These are phyloP conservation scores for Hirtodrosophila alboralis DNA, from an alignment of 2,888 invertebrate genomes.

Conservation along the genomic window DNA sequence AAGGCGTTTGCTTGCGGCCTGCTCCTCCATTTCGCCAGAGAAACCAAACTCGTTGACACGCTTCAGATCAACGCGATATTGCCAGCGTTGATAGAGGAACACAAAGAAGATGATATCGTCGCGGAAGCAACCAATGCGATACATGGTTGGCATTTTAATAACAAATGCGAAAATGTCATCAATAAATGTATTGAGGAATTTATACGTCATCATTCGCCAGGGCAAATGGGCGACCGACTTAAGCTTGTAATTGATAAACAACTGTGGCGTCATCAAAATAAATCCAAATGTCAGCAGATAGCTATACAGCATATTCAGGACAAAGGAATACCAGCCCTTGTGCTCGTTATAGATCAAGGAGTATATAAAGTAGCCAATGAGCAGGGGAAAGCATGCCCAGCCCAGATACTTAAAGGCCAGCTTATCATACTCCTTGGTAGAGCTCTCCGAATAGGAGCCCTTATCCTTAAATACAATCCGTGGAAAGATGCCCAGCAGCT, in stretches of 20 bases:
- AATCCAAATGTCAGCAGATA: slow-evolving; percentile 99
- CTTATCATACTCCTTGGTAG: slow-evolving; percentile 96
- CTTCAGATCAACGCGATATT: slow-evolving; percentile 97
- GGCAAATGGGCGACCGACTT: slow-evolving; percentile 99
- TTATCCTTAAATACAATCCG: slow-evolving; percentile 94
- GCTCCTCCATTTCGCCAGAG: slow-evolving; percentile 91
- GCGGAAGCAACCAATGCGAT: slow-evolving; percentile 98
- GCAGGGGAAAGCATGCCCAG: slow-evolving; percentile 97
- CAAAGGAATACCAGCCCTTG: slow-evolving; percentile 99
- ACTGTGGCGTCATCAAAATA: slow-evolving; percentile 99
- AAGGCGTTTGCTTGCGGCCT: slow-evolving; percentile 63
- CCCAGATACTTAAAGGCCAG: slow-evolving; percentile 98
- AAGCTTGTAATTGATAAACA: slow-evolving; percentile 99
- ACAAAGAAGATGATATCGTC: slow-evolving; percentile 99
- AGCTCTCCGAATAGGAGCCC: slow-evolving; percentile 97
- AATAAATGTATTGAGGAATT: slow-evolving; percentile 99
- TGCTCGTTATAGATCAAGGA: slow-evolving; percentile 98
- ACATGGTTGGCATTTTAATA: slow-evolving; percentile 99
- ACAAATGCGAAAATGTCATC: slow-evolving; percentile 99
- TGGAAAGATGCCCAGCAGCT: slow-evolving; percentile 91
- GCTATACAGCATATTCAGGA: slow-evolving; percentile 98
- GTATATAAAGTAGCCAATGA: slow-evolving; percentile 97
- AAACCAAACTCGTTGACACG: slow-evolving; percentile 99
- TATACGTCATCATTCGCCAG: slow-evolving; percentile 99
- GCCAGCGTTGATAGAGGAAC: slow-evolving; percentile 99